Evolutionary conservation across 2,113 vertebrate genomes (phyloP).

Genomic region (Acanthisitta chloris): DNA sequence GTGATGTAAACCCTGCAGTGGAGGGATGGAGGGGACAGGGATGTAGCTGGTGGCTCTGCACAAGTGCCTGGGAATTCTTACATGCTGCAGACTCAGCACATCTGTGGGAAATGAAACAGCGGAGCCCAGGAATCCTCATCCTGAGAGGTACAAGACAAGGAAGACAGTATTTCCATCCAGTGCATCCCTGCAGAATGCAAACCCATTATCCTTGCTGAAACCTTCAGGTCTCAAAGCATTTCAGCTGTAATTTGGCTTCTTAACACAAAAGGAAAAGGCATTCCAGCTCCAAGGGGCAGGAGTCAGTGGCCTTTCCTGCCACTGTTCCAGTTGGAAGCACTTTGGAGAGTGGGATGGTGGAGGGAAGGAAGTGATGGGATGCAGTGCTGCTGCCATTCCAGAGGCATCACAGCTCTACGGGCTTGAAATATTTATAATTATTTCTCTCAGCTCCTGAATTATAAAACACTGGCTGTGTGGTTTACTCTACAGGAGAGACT

Average conservation of each 20-base stretch:
- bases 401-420: not conserved
- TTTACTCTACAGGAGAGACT: not conserved
- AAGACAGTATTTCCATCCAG: not conserved
- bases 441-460: constrained; percentile 1
- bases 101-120: not conserved
- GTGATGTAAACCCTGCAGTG: not conserved
- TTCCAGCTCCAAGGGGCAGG: accelerated
- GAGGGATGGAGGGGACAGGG: not conserved
- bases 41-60: not conserved
- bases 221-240: not conserved
- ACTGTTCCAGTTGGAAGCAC: not conserved
- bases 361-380: not conserved
- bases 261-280: not conserved
- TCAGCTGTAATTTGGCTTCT: not conserved
- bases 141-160: not conserved
- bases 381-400: not conserved
- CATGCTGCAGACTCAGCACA: not conserved
- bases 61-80: not conserved
- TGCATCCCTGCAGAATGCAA: not conserved
- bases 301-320: not conserved
- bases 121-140: not conserved
- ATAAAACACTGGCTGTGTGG: not conserved
- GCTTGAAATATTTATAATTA: constrained; percentile 33
- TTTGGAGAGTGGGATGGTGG: not conserved
- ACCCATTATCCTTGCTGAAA: not conserved